Conservation (phyloP, 1,140 invertebrate species). For the Lepidostoma basale region DNA sequence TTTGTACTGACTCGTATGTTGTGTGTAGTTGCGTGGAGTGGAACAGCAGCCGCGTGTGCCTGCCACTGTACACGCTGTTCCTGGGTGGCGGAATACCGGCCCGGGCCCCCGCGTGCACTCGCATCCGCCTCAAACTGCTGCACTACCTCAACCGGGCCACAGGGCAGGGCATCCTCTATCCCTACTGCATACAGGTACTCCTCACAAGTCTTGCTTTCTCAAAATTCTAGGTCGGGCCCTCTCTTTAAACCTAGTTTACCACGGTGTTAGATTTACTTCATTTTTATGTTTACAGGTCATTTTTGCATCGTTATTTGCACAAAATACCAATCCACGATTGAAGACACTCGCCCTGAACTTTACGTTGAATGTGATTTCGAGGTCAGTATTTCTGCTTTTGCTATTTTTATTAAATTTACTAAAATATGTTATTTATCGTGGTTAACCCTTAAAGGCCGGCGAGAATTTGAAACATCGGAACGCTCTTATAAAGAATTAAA, state of each 20-base stretch:
- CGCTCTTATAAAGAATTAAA: no score
- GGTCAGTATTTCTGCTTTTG: constrained; percentile 58
- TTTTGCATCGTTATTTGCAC: constrained; percentile 86
- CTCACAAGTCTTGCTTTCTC: neutral
- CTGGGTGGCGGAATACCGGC: constrained; percentile 67
- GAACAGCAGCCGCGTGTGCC: constrained; percentile 69
- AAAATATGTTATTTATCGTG: no score
- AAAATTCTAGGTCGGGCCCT: no score
- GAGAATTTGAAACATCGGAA: no score
- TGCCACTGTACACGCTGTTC: constrained; percentile 79
- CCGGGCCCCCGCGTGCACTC: constrained; percentile 75
- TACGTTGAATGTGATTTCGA: constrained; percentile 78
- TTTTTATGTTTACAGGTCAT: constrained; percentile 66
- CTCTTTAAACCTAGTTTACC: neutral
- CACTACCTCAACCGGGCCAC: constrained; percentile 82
- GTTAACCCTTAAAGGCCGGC: no score
- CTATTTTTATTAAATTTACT: neutral
- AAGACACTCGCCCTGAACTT: constrained; percentile 83
- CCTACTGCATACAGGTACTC: constrained; percentile 76
- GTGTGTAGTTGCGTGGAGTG: constrained; percentile 71
- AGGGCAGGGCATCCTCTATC: constrained; percentile 78
- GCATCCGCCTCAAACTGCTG: constrained; percentile 84
- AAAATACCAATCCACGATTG: constrained; percentile 81
- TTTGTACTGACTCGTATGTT: neutral
- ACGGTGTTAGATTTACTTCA: no score